Percentiles rank a stretch among this genome's conserved stretches.
These are phyloP conservation scores for Psix sp. DNA, from an alignment of 1,140 invertebrate genomes.

Conservation along the genomic window DNA sequence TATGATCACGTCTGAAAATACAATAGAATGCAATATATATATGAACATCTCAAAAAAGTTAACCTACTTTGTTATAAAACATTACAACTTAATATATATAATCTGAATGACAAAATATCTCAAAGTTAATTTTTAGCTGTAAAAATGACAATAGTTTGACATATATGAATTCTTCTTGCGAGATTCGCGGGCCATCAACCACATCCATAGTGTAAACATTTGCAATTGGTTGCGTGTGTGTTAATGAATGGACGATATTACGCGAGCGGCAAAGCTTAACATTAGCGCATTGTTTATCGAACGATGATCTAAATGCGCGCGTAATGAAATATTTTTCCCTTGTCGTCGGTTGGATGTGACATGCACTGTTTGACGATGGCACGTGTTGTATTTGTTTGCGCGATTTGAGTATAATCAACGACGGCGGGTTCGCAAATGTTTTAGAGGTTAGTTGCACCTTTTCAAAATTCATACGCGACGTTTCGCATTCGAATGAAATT, in stretches of 20 bases:
- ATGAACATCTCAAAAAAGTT: too few relatives aligned
- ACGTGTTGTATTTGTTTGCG: constrained; percentile 46
- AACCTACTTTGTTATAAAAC: too few relatives aligned
- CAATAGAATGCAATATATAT: too few relatives aligned
- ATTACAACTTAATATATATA: too few relatives aligned
- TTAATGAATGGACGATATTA: neutral
- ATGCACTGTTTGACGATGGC: constrained; percentile 38
- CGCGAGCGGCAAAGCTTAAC: neutral
- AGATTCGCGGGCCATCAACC: too few relatives aligned
- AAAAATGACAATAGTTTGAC: too few relatives aligned
- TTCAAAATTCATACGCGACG: constrained; percentile 48
- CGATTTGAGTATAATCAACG: constrained; percentile 51
- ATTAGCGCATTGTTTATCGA: constrained; percentile 14
- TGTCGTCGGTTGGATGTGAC: constrained; percentile 29
- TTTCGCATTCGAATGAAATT: constrained; percentile 48
- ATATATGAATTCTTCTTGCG: too few relatives aligned
- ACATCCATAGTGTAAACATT: neutral
- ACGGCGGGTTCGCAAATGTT: constrained; percentile 36
- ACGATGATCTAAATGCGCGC: constrained; percentile 6
- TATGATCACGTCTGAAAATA: too few relatives aligned
- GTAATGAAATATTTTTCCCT: constrained; percentile 28
- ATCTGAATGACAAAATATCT: too few relatives aligned
- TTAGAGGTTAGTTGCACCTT: constrained; percentile 48
- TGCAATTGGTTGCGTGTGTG: neutral
- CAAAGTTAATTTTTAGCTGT: too few relatives aligned